Conservation (phyloP, 2,113 vertebrate genomes). For the Zosterops japonicus region DNA sequence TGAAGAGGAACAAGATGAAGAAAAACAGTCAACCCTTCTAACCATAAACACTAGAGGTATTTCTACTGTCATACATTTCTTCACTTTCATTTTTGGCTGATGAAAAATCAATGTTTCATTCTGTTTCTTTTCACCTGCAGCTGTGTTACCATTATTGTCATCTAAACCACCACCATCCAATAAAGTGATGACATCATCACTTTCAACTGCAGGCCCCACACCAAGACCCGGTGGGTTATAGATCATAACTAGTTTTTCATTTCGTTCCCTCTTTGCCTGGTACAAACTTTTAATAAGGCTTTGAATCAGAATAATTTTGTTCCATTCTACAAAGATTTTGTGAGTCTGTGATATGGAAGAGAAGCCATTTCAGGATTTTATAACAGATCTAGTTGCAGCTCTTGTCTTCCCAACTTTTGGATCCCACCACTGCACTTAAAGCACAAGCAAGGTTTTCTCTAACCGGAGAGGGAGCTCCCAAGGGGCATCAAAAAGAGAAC, state of each 20-base stretch:
- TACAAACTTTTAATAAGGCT: background rate
- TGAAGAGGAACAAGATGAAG: slow-evolving; percentile 6
- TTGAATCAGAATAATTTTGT: background rate
- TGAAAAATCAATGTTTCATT: background rate
- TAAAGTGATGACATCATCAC: slow-evolving; percentile 29
- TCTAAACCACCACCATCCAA: slow-evolving; percentile 43
- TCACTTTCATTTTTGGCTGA: background rate
- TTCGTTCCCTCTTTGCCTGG: background rate
- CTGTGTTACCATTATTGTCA: slow-evolving; percentile 10
- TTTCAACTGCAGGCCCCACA: slow-evolving; percentile 7
- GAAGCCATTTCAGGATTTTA: background rate
- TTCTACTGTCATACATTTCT: background rate
- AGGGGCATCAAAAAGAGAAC: background rate
- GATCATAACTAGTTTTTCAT: background rate
- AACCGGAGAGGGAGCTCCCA: background rate
- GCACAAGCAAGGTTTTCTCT: background rate
- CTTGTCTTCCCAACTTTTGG: background rate
- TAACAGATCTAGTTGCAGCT: background rate
- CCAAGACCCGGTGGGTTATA: background rate
- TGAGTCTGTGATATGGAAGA: background rate
- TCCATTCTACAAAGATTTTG: background rate
- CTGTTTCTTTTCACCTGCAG: slow-evolving; percentile 5
- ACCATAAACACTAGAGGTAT: slow-evolving; percentile 38
- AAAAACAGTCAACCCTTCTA: background rate
- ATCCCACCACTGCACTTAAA: background rate